A percentile compares a stretch with the other conserved stretches of the same genome.
These are phyloP conservation scores for Chloroceryle inda DNA, from an alignment of 2,797 vertebrate species.

Conservation along the genomic window DNA sequence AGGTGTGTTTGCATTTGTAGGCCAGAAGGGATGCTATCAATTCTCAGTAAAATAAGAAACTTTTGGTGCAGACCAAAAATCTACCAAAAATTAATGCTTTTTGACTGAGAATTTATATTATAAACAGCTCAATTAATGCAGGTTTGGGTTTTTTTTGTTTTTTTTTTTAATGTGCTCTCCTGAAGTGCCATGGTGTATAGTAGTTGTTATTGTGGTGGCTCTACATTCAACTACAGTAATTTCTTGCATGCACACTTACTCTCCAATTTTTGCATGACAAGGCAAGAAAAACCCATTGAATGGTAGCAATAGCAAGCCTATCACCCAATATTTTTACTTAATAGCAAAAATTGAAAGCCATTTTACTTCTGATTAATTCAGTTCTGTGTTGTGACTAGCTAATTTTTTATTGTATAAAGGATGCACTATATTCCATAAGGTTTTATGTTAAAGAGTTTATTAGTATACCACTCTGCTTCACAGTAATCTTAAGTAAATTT, in stretches of 20 bases:
- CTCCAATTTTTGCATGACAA: not conserved
- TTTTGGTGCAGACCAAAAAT: not conserved
- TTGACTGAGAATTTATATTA: not conserved
- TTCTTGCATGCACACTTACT: not conserved
- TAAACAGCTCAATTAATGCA: not conserved
- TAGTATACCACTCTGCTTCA: not conserved
- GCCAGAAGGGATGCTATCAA: not conserved
- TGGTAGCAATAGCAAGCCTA: not conserved
- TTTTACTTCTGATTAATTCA: not conserved
- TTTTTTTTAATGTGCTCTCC: too few relatives aligned
- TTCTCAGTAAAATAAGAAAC: not conserved
- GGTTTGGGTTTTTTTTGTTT: too few relatives aligned
- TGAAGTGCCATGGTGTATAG: not conserved
- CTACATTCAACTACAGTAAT: not conserved
- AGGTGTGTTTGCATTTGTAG: not conserved
- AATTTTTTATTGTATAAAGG: constrained; percentile 25
- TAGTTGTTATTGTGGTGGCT: not conserved
- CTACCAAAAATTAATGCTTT: not conserved
- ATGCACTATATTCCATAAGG: not conserved
- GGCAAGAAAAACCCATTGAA: not conserved
- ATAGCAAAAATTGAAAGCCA: not conserved
- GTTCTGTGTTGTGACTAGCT: not conserved
- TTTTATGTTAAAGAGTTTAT: constrained; percentile 7
- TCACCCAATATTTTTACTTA: not conserved
- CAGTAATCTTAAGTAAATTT: constrained; percentile 42